Base-by-base conservation (phyloP, 53 echinoderm and acorn worm genomes). In the Astropecten irregularis region DNA sequence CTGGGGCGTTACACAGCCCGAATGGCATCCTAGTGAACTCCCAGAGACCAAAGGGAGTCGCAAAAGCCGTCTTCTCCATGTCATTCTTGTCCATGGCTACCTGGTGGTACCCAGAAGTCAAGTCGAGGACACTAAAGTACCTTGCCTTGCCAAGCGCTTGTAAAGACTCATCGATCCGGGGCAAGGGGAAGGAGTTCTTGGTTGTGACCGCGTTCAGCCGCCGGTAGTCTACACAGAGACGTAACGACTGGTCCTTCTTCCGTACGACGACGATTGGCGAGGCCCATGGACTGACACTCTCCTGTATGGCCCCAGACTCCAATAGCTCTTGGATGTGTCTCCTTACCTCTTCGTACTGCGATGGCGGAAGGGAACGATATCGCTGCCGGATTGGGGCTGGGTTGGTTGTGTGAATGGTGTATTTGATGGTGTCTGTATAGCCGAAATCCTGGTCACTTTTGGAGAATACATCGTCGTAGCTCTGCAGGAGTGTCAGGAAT, bases 21-120 rank as follows among this genome's bases (percentile, higher is more conserved):
- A 86, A 86, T 3, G 73, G 85, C 30, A 84, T 36, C 2, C 72
- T 4, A 1, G 71, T 84, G 20, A 40, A 84, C 27, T 86, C 66
- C 14, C 28, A 57, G 3, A 86, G 21, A 2, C 87, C 87, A 42
- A 86, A 86, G 0, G 77, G 77, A 8, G 61, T 61, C 2, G 23
- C 40, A 6, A 77, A 77, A 8, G 77, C 77, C 13, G 77, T 77
- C 61, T 77, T 59, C 10, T 6, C 59, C 2, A 35, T 25, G 38
- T 77, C 42, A 0, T 2, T 25, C 39, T 27, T 15, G 11, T 58
- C 40, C 77, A 77, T 77, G 40, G 77, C 71, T 13, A 71, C 71
- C 33, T 70, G 71, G 39, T 71, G 6, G 51, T 46, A 71, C 3
- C 71, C 51, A 3, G 49, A 49, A 2, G 71, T 48, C 20, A 71